Percentiles rank a stretch among this genome's conserved stretches.
Evolutionary conservation across 2,113 vertebrate genomes (phyloP).

Genomic region (Propithecus coquereli): DNA sequence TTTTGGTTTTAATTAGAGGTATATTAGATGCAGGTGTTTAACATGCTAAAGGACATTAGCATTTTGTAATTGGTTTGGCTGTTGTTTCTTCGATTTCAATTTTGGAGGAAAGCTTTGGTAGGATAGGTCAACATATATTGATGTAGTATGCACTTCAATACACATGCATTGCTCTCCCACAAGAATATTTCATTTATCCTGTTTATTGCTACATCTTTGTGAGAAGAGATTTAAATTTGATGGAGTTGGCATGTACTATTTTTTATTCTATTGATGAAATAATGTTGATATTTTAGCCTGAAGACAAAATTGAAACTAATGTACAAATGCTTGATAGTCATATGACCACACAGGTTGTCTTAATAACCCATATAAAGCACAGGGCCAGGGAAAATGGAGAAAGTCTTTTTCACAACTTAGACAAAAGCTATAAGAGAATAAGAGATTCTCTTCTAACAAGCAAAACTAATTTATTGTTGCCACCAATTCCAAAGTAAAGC

Average conservation of each 20-base stretch:
- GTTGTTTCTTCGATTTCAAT: background rate
- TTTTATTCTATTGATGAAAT: background rate
- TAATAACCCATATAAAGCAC: background rate
- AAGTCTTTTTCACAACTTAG: background rate
- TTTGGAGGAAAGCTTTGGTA: background rate
- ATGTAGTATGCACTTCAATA: background rate
- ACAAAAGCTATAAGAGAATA: background rate
- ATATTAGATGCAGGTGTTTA: background rate
- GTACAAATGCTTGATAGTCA: background rate
- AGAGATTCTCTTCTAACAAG: background rate
- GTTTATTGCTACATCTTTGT: background rate
- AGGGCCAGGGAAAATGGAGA: background rate
- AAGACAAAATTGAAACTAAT: background rate
- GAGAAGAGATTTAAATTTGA: background rate
- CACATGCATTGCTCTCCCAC: background rate
- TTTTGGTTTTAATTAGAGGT: background rate
- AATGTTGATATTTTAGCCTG: background rate
- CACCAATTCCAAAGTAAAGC: background rate
- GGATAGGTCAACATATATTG: background rate
- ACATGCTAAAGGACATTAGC: background rate
- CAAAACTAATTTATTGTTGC: background rate
- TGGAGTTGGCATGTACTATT: background rate
- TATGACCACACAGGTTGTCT: background rate
- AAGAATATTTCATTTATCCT: background rate
- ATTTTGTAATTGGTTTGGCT: background rate